Conservation (phyloP, 1,140 invertebrate genomes). For the Sesamia nonagrioides region DNA sequence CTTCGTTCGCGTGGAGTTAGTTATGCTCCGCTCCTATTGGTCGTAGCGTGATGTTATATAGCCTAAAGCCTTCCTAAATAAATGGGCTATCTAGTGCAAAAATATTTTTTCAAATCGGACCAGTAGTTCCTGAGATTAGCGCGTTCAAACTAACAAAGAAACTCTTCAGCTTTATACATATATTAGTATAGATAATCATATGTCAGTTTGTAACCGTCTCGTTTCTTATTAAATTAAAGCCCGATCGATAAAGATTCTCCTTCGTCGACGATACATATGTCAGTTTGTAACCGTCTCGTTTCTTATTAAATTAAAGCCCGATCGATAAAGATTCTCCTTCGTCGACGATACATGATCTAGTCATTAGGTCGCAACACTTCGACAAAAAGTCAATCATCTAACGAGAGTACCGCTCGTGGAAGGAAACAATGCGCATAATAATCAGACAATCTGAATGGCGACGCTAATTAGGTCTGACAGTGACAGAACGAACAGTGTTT, state of each 20-base stretch:
- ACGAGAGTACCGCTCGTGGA: slow-evolving; percentile 51
- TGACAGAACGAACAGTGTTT: slow-evolving; percentile 71
- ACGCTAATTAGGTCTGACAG: slow-evolving; percentile 80
- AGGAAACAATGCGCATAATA: slow-evolving; percentile 81
- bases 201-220: no score
- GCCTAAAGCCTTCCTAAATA: no score
- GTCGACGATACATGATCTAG: not conserved
- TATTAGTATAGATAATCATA: no score
- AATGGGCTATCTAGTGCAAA: no score
- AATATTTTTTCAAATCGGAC: no score
- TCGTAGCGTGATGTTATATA: no score
- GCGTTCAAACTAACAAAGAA: no score
- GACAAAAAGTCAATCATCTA: slow-evolving; percentile 46
- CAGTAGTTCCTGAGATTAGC: no score
- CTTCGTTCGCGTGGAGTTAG: no score
- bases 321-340: not conserved
- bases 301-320: not conserved
- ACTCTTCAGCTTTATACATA: no score
- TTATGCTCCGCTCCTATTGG: no score
- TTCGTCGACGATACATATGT: not conserved
- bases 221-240: not conserved
- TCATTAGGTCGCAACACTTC: not conserved
- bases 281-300: not conserved
- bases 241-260: not conserved
- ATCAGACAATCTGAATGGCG: slow-evolving; percentile 83